phyloP scores from a whole-genome alignment of 2,888 invertebrate species.

The Agriopis marginaria region DNA sequence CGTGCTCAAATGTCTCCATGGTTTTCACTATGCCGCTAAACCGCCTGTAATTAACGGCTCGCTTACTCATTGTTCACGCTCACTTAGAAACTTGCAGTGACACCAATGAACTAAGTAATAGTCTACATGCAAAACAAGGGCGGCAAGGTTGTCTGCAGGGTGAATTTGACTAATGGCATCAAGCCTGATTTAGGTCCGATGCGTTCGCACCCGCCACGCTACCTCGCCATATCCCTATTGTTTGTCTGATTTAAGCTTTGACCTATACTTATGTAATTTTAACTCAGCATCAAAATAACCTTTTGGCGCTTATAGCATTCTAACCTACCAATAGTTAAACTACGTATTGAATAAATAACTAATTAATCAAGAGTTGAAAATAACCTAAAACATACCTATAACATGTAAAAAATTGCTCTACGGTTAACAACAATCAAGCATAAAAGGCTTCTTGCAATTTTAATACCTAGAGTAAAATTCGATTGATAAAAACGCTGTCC shows the following conservation, averaged over 20 bases:
- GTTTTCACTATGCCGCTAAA: no score
- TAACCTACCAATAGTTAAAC: background rate
- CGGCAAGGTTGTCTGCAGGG: no score
- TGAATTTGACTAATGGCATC: no score
- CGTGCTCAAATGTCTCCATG: no score
- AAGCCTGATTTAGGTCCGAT: no score
- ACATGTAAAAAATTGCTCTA: conserved; percentile 7
- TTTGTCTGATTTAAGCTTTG: background rate
- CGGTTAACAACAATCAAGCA: conserved; percentile 10
- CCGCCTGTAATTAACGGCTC: no score
- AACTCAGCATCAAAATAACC: conserved; percentile 6
- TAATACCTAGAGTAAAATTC: conserved; percentile 47
- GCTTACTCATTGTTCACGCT: no score
- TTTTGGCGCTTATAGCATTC: background rate
- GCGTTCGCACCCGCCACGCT: no score
- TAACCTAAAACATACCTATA: background rate
- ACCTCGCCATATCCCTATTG: background rate
- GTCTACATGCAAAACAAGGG: no score
- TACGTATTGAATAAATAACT: background rate
- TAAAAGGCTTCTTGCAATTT: conserved; percentile 10
- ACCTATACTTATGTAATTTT: background rate
- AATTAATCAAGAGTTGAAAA: background rate
- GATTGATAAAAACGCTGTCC: conserved; percentile 47
- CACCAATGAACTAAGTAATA: no score
- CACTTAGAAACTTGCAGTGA: no score